phyloP scores from a whole-genome alignment of 2,888 invertebrate genomes.

The Apeira syringaria region DNA sequence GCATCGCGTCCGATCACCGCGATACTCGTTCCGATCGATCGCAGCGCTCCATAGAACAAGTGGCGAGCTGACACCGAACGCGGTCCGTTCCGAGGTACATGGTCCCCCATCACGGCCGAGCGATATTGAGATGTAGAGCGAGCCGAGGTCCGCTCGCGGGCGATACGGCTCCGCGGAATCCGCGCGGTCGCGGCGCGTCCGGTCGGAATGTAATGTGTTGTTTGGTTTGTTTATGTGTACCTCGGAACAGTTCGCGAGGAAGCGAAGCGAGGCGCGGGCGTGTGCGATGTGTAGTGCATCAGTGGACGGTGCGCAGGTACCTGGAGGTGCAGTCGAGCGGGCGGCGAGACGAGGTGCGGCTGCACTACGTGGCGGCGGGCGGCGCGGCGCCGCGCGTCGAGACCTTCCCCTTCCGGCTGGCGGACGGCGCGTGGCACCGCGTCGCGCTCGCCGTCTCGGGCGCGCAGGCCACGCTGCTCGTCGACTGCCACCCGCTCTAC shows the following conservation, averaged over 20 bases:
- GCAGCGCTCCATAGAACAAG: constrained; percentile 58
- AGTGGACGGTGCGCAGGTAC: constrained; percentile 85
- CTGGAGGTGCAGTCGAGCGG: constrained; percentile 96
- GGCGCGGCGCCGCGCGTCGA: constrained; percentile 87
- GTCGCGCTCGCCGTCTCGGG: constrained; percentile 93
- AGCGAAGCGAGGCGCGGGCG: constrained; percentile 43
- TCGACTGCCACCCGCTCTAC: constrained; percentile 94
- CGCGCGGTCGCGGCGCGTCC: constrained; percentile 53
- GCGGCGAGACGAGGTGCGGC: constrained; percentile 92
- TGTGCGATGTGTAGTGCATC: constrained; percentile 48
- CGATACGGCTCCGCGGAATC: constrained; percentile 36
- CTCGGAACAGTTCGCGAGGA: constrained; percentile 79
- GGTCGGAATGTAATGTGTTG: constrained; percentile 70
- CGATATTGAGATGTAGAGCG: constrained; percentile 84
- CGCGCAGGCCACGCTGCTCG: constrained; percentile 91
- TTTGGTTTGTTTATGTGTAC: constrained; percentile 82
- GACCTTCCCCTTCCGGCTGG: constrained; percentile 93
- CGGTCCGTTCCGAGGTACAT: constrained; percentile 84
- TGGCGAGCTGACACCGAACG: constrained; percentile 67
- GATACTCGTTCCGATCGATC: constrained; percentile 55
- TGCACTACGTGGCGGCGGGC: constrained; percentile 90
- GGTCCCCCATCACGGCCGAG: constrained; percentile 80
- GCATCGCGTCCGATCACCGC: constrained; percentile 53
- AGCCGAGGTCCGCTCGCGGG: constrained; percentile 72
- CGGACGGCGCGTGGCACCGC: constrained; percentile 94